phyloP scores from a whole-genome alignment of 2,888 invertebrate genomes.

The Agrotis clavis region DNA sequence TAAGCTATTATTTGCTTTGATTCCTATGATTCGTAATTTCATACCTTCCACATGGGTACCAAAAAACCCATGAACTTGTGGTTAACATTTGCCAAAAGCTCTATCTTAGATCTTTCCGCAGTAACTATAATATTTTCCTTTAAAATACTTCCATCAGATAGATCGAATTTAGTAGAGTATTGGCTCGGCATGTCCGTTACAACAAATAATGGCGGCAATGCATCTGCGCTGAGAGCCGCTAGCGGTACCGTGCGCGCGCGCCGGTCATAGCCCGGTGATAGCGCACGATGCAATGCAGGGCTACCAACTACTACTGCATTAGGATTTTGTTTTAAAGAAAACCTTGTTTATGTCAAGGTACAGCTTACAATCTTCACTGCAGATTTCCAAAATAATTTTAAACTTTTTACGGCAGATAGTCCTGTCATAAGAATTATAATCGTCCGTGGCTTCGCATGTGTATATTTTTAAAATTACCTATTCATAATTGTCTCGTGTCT shows the following conservation, averaged over 20 bases:
- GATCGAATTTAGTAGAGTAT: slow-evolving; percentile 32
- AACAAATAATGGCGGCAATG: slow-evolving; percentile 54
- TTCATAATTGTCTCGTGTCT: no score
- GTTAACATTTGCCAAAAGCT: not conserved
- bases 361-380: not conserved
- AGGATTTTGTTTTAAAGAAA: not conserved
- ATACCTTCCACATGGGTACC: not conserved
- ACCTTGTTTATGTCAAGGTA: not conserved
- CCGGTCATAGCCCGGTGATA: slow-evolving; percentile 58
- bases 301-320: slow-evolving; percentile 11
- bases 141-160: slow-evolving; percentile 24
- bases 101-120: not conserved
- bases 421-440: not conserved
- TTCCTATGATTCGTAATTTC: no score
- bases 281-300: slow-evolving; percentile 48
- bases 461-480: not conserved
- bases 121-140: not conserved
- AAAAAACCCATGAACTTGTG: not conserved
- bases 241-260: slow-evolving; percentile 66
- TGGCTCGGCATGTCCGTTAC: slow-evolving; percentile 44
- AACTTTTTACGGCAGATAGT: not conserved
- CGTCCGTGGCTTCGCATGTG: not conserved
- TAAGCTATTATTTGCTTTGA: no score
- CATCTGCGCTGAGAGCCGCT: slow-evolving; percentile 57
- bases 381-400: not conserved